Conservation (phyloP, 35 echinoderm and acorn worm species). For the Apostichopus californicus region DNA sequence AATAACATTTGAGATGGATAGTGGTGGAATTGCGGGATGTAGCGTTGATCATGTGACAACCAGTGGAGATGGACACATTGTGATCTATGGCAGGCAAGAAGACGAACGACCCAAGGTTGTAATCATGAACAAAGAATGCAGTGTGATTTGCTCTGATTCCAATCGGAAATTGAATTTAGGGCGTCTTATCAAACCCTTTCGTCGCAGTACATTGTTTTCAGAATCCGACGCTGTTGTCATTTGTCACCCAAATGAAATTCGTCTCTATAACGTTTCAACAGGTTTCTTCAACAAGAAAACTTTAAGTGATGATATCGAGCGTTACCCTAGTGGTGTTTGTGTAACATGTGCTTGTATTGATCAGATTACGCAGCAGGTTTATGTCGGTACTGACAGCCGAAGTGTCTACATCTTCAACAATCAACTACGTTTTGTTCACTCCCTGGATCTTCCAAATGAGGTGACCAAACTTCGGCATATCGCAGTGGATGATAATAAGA, state of each 20-base stretch:
- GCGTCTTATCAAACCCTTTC: not conserved
- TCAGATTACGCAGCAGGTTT: not conserved
- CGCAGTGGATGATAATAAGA: not conserved
- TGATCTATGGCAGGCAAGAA: not conserved
- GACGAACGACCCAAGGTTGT: not conserved
- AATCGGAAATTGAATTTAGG: not conserved
- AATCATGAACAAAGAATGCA: not conserved
- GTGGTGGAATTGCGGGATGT: not conserved
- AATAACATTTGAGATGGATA: no score
- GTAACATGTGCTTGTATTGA: not conserved
- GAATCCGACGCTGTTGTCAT: not conserved
- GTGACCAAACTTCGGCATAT: not conserved
- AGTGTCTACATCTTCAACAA: not conserved
- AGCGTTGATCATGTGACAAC: not conserved
- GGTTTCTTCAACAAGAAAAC: not conserved
- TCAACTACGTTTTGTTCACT: not conserved
- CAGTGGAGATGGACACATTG: not conserved
- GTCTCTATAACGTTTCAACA: not conserved
- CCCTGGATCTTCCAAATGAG: not conserved
- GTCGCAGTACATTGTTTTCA: not conserved
- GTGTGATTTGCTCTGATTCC: not conserved
- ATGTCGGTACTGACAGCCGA: not conserved
- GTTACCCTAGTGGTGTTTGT: not conserved
- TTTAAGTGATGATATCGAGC: not conserved
- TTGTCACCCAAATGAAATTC: not conserved